phyloP scores from a whole-genome alignment of 92 coral and sea anemone genomes.

The Epizoanthus illoricatus region DNA sequence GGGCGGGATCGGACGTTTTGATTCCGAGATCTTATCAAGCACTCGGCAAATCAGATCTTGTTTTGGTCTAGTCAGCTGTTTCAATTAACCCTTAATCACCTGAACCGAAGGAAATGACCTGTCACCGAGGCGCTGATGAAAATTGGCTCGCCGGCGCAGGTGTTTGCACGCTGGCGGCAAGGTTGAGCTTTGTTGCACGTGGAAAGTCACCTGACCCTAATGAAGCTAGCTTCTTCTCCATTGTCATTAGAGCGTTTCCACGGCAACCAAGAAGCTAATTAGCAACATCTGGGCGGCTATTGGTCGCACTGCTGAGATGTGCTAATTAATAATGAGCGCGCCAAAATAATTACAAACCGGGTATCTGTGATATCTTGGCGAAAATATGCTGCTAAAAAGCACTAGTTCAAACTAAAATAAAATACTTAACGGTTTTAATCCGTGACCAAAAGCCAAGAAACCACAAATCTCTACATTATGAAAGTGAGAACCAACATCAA shows the following conservation, averaged over 20 bases:
- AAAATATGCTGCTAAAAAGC: conserved; percentile 2
- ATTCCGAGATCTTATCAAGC: conserved; percentile 95
- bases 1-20: conserved; percentile 98
- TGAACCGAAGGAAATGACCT: conserved; percentile 97
- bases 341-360: conserved; percentile 76
- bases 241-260: conserved; percentile 74
- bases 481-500: conserved; percentile 6
- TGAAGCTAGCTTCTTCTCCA: conserved; percentile 71
- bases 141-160: conserved; percentile 94
- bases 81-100: conserved; percentile 99
- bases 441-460: neutral
- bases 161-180: conserved; percentile 83
- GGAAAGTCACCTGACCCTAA: conserved; percentile 69
- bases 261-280: conserved; percentile 84
- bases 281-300: conserved; percentile 54
- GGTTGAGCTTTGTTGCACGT: conserved; percentile 88
- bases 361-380: conserved; percentile 43
- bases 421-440: conserved; percentile 16
- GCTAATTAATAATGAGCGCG: conserved; percentile 83
- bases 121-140: conserved; percentile 93
- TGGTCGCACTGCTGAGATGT: conserved; percentile 75
- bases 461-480: conserved; percentile 31
- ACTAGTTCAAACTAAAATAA: conserved; percentile 17
- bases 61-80: conserved; percentile 95
- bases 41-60: conserved; percentile 92